Percentiles rank a stretch among this genome's conserved stretches.
Evolutionary conservation across 2,888 invertebrate species (phyloP).

Genomic region (Dinocampus coccinellae): DNA sequence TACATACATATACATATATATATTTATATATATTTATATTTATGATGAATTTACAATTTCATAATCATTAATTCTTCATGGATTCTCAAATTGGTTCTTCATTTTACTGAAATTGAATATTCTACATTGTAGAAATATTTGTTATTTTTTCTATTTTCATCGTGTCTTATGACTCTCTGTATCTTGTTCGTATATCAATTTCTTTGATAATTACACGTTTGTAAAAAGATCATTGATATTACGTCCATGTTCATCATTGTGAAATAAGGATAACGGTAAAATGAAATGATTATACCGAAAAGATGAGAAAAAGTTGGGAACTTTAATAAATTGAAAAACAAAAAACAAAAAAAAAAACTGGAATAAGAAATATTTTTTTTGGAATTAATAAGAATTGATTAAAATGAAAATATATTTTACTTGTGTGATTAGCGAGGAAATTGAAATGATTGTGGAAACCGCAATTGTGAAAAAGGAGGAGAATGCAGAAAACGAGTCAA

Average conservation of each 20-base stretch:
- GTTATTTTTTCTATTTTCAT: constrained; percentile 39
- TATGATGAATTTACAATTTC: too few relatives aligned
- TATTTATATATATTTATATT: background rate
- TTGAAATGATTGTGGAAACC: constrained; percentile 54
- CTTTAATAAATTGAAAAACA: background rate
- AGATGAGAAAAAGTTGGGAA: background rate
- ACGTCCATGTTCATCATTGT: background rate
- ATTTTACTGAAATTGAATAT: constrained; percentile 53
- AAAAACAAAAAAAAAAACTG: too few relatives aligned
- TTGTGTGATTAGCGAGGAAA: constrained; percentile 55
- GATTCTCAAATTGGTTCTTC: constrained; percentile 28
- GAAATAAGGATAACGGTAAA: background rate
- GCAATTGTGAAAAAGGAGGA: constrained; percentile 40
- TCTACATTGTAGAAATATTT: constrained; percentile 52
- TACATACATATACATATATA: background rate
- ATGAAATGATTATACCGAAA: background rate
- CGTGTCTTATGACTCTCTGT: background rate
- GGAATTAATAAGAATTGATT: constrained; percentile 4
- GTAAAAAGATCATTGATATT: background rate
- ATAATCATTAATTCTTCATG: constrained; percentile 16
- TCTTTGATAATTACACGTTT: background rate
- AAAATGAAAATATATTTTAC: constrained; percentile 35
- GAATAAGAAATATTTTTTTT: background rate
- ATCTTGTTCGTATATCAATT: background rate
- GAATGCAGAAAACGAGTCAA: constrained; percentile 50